These are phyloP conservation scores for Hoplias malabaricus DNA, from an alignment of 2,113 vertebrate species.

Conservation along the genomic window DNA sequence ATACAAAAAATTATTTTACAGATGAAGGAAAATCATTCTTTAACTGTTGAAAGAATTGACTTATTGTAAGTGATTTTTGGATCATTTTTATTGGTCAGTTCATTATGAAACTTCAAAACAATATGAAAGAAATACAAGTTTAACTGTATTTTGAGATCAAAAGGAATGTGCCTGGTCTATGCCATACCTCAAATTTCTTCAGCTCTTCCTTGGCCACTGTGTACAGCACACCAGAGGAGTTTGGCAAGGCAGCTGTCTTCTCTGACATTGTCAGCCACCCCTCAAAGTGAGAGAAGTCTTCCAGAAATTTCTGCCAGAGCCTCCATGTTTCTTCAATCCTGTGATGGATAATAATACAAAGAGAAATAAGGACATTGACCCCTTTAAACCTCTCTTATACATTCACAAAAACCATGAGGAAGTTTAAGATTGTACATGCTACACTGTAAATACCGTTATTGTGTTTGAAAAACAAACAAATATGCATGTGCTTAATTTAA, in stretches of 20 bases:
- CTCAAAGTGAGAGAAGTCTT: constrained; percentile 90
- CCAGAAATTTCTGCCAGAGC: constrained; percentile 96
- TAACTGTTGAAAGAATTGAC: too few relatives aligned
- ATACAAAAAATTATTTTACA: too few relatives aligned
- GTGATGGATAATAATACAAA: background rate
- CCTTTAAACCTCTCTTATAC: background rate
- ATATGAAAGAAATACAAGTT: too few relatives aligned
- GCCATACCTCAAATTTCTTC: constrained; percentile 94
- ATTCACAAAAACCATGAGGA: background rate
- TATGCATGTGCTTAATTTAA: background rate
- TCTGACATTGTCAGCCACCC: constrained; percentile 89
- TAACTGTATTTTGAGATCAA: too few relatives aligned
- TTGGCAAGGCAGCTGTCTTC: constrained; percentile 86
- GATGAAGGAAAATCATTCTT: too few relatives aligned
- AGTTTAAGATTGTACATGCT: background rate
- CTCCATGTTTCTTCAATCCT: constrained; percentile 98
- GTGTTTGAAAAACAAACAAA: background rate
- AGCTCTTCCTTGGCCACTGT: constrained; percentile 95
- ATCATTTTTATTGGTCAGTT: too few relatives aligned
- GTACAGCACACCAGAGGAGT: constrained; percentile 92
- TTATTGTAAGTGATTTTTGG: too few relatives aligned
- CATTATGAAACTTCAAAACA: too few relatives aligned
- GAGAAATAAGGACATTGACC: background rate
- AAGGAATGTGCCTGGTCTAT: background rate
- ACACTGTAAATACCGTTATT: background rate